Evolutionary conservation across 2,888 invertebrate genomes (phyloP), one percentile per base, ranked within the genome.

Genomic region (Neuroscelio doddi): DNA sequence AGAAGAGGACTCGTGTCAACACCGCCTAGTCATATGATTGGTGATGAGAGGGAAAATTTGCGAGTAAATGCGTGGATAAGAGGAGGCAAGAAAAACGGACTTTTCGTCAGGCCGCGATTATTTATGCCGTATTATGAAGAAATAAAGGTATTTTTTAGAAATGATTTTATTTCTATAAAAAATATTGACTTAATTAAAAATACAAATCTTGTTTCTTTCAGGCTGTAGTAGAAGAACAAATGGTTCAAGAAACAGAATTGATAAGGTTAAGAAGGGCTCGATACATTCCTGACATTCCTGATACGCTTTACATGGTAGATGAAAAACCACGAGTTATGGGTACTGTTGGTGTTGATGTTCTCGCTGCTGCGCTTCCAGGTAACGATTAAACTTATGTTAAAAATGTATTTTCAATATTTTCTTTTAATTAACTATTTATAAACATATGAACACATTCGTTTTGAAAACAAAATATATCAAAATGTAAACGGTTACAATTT

Each of bases 61-160:
- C 86, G 90, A 46, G 87, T 90, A 68, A 92, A 91, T 80, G 94
- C 94, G 32, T 94, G 94, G 94, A 92, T 94, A 66, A 89, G 92
- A 14, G 89, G 92, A 46, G 89, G 89, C 9, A 90, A 90, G 75
- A 87, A 87, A 73, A 90, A 90, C 76, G 93, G 93, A 53, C 86
- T 93, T 8, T 91, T 90, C 80, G 91, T 95, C 3, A 90, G 95
- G 70, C 96, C 97, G 46, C 87, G 98, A 38, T 90, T 96, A 66
- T 98, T 97, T 86, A 92, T 94, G 89, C 97, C 97, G 30, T 97
- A 97, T 84, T 94, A 94, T 75, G 97, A 97, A 82, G 97, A 97
- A 87, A 90, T 95, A 8, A 97, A 96, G 89, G 93, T 92, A 74
- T 55, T 64, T 46, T n/a, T n/a, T n/a, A n/a, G n/a, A n/a, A n/a